Conservation (phyloP, 2,888 invertebrate genomes). For the Corythucha ciliata region DNA sequence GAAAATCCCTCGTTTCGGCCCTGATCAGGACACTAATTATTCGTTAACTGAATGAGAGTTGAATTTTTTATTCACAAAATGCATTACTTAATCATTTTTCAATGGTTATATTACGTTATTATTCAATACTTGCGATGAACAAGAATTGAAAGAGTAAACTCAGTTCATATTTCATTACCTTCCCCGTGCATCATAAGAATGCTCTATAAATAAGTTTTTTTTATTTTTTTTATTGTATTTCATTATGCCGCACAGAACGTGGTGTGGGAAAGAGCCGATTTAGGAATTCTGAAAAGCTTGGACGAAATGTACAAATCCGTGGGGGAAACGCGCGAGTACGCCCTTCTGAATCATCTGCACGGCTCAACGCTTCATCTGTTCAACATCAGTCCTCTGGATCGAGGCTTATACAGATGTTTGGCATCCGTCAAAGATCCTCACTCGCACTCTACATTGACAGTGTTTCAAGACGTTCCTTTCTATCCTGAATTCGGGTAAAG, state of each 20-base stretch:
- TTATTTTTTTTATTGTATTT: not conserved
- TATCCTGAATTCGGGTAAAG: conserved; percentile 32
- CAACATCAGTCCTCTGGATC: conserved; percentile 33
- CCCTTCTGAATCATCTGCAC: conserved; percentile 30
- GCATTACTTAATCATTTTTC: too few relatives aligned
- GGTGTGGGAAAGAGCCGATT: conserved; percentile 37
- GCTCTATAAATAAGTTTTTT: too few relatives aligned
- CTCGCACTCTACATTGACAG: conserved; percentile 30
- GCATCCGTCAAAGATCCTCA: conserved; percentile 34
- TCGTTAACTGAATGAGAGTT: too few relatives aligned
- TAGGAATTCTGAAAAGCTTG: conserved; percentile 34
- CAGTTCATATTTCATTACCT: too few relatives aligned
- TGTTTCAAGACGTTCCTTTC: conserved; percentile 37
- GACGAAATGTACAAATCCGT: conserved; percentile 34
- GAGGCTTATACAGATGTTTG: conserved; percentile 37
- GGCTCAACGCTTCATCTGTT: conserved; percentile 35
- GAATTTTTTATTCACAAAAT: too few relatives aligned
- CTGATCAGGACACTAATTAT: too few relatives aligned
- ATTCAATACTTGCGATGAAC: too few relatives aligned
- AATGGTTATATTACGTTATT: too few relatives aligned
- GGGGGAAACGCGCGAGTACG: conserved; percentile 34
- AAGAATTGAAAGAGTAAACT: too few relatives aligned
- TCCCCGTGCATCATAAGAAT: too few relatives aligned
- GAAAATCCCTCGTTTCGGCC: too few relatives aligned
- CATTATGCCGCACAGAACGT: too few relatives aligned